Evolutionary conservation across 23 tunicate genomes (phyloP), one percentile per base, ranked within the genome.

Genomic region (Aplidium turbinatum): DNA sequence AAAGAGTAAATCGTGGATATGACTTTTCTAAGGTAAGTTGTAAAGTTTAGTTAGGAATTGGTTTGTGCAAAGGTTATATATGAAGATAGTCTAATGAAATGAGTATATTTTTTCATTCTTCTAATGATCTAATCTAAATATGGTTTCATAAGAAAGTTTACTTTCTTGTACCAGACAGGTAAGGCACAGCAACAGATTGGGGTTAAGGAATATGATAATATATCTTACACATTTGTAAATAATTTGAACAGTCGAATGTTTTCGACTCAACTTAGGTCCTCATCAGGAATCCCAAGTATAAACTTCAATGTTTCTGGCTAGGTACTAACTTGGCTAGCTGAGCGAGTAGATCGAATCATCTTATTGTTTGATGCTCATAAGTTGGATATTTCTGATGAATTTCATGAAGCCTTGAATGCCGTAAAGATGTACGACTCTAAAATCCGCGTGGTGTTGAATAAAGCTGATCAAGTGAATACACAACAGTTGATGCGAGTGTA

Each of bases 401-500:
- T 94, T 73, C 99, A 94, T 53, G 97, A 94, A 78, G 99, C 99
- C 3, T 66, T 94, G 16, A 83, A 94, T 73, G 99, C 99, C 18
- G 95, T 94, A n/a, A 94, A 94, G 65, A 71, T 70, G 57, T 88
- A 82, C 40, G 99, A 94, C 51, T 83, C 89, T 4, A 94, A 94
- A 63, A 94, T 94, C 45, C 86, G 99, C 19, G 99, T 94, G 24
- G 99, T 94, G 47, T 75, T 94, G 32, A 94, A 94, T 79, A 94
- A 94, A 68, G 80, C 87, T 54, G 99, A 94, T 67, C 95, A 87
- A 68, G 99, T 94, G 26, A 94, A 94, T 80, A 94, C 99, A 3
- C 99, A 94, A 69, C 99, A 94, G 54, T 71, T 94, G 58, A 94
- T 94, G 99, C 79, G 99, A 40, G 99, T 94, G 35, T 94, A 94